Base-by-base conservation (phyloP, 2,888 invertebrate genomes). In the Diarsia rubi region DNA sequence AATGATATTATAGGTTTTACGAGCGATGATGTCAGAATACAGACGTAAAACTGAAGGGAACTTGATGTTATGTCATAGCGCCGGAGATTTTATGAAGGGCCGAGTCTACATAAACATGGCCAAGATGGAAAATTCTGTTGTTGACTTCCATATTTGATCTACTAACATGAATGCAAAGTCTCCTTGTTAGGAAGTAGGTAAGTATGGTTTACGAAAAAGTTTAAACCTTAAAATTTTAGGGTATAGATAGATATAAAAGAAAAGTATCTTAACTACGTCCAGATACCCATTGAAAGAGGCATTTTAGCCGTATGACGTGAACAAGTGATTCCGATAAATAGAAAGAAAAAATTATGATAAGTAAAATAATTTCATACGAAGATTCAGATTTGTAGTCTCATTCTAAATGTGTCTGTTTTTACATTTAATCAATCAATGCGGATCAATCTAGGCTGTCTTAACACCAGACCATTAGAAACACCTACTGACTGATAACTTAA, bases 1-100 rank as follows among this genome's bases (percentile, higher is more conserved):
- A 60, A 65, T 69, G n/a, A 62, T 71, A 42, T 52, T 47, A 47
- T 78, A 47, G 19, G 57, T 78, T 78, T 52, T 47, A 82, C 66
- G 83, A 71, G 42, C n/a, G n/a, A 54, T 76, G 52, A 76, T 24
- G 59, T 81, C 42, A 62, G 21, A 45, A 37, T 27, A n/a, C 21
- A 45, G 42, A 54, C 24, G 24, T 49, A 31, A 69, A 76, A 54
- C 82, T 54, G 60, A 54, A 60, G 37, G 24, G 31, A 62, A 45
- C 59, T 79, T 42, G 21, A 64, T 54, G 6, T 68, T 14, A 31
- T 54, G 77, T 14, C 49, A n/a, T 54, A 14, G 78, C 31, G 49
- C 6, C 14, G 37, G 14, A 6, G 49, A 16, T 3, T 54, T 60
- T 69, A 82, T 65, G 47, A 49, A 14, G 42, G 21, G 45, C 59